Evolutionary conservation across 2,888 invertebrate genomes (phyloP), one percentile per base, ranked within the genome.

Genomic region (Lapara coniferarum): DNA sequence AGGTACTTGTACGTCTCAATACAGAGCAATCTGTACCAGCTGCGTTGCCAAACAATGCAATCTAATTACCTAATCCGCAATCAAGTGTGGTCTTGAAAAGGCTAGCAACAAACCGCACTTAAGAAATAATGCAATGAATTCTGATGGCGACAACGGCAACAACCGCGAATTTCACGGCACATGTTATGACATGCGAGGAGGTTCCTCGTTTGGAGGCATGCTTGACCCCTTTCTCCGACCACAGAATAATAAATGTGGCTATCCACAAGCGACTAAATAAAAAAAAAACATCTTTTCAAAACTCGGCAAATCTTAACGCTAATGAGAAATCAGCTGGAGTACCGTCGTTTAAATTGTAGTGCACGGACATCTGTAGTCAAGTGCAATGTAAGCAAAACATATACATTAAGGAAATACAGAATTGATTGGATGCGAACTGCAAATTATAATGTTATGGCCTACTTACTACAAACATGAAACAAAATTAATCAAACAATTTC

Each of bases 321-420:
- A 85, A 86, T 85, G 85, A 86, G 83, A 76, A 81, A 81, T 78
- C 78, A 71, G 75, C 77, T 77, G 72, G 71, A 83, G 83, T 75
- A 80, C 72, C 74, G 72, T 73, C 76, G 71, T 74, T 74, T 69
- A 16, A 44, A 69, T 69, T 58, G 56, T 58, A 10, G n/a, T n/a
- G n/a, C 52, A 46, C 19, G n/a, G 19, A 63, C 19, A 63, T 69
- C 58, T 53, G 13, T 14, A 51, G 37, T 37, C 8, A 52, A 46
- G 5, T 25, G 25, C 25, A 57, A 19, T 16, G 12, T 49, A 51
- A 49, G 13, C 63, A 63, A 16, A 16, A 63, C 16, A 46, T 46
- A 57, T 46, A 30, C 37, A 16, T 63, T 13, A 19, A 0, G 16
- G 13, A 13, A 19, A 49, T 63, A 19, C 49, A 46, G 16, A 16